Evolutionary conservation across 2,797 vertebrate genomes (phyloP).

Genomic region (Halcyon badia): DNA sequence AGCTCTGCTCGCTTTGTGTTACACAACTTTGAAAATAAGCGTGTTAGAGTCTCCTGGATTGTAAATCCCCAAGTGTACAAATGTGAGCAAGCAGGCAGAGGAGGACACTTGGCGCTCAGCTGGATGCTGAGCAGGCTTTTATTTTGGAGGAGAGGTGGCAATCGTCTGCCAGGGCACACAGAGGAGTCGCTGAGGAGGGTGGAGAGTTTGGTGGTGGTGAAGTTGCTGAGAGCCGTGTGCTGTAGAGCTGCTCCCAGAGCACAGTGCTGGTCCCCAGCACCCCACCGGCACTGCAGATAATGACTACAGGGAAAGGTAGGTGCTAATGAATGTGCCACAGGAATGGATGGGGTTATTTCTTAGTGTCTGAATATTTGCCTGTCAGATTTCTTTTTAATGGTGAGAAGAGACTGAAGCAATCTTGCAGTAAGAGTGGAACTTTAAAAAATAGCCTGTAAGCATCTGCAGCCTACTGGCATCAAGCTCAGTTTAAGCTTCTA

Average conservation of each 20-base stretch:
- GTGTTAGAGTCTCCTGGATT: neutral
- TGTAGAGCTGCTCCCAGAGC: conserved; percentile 2
- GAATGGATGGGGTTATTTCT: neutral
- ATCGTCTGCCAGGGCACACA: conserved; percentile 78
- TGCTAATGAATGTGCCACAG: neutral
- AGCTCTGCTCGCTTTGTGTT: neutral
- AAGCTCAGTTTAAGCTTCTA: neutral
- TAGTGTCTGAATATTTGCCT: neutral
- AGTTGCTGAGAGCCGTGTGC: conserved; percentile 41
- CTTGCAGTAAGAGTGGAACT: neutral
- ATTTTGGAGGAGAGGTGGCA: conserved; percentile 84
- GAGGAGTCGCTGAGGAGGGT: conserved; percentile 65
- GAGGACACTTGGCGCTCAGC: neutral
- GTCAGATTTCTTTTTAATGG: neutral
- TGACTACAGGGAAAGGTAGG: conserved; percentile 92
- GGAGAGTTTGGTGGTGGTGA: conserved; percentile 60
- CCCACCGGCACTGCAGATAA: conserved; percentile 67
- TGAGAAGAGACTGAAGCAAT: neutral
- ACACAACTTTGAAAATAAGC: neutral
- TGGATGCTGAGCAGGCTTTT: conserved; percentile 77
- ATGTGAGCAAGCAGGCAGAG: neutral
- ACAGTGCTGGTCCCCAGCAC: conserved; percentile 25
- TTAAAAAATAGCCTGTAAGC: neutral
- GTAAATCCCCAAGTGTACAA: neutral
- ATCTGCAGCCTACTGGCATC: neutral